Conservation (phyloP, 2,113 vertebrate species). For the Corydoras maculifer region DNA sequence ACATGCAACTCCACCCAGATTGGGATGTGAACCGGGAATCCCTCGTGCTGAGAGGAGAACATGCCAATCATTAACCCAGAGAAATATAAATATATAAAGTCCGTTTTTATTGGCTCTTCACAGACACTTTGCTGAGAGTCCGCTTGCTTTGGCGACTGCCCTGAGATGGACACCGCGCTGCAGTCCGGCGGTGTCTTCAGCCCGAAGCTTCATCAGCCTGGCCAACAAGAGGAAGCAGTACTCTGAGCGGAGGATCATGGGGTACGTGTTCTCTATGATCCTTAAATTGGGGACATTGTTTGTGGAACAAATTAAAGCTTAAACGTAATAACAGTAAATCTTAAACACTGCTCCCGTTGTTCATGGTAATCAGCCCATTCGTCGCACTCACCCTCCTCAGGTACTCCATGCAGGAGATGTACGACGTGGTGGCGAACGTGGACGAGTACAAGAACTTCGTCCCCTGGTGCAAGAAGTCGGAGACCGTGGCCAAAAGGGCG, state of each 20-base stretch:
- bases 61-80: no score
- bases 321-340: no score
- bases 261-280: slow-evolving; percentile 55
- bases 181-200: slow-evolving; percentile 46
- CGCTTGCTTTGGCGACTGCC: slow-evolving; percentile 66
- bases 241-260: slow-evolving; percentile 86
- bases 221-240: slow-evolving; percentile 88
- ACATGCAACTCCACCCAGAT: no score
- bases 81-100: neutral
- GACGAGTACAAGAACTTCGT: slow-evolving; percentile 91
- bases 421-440: slow-evolving; percentile 85
- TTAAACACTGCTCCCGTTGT: no score
- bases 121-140: slow-evolving; percentile 65
- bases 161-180: slow-evolving; percentile 50
- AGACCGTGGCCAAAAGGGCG: slow-evolving; percentile 75
- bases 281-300: no score
- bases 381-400: slow-evolving; percentile 48
- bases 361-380: neutral
- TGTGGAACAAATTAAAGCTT: neutral
- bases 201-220: slow-evolving; percentile 80
- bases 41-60: no score
- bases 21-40: no score
- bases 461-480: slow-evolving; percentile 91
- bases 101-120: neutral
- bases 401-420: slow-evolving; percentile 95